Evolutionary conservation across 2,113 vertebrate genomes (phyloP).

Genomic region (Triplophysa siluroides): DNA sequence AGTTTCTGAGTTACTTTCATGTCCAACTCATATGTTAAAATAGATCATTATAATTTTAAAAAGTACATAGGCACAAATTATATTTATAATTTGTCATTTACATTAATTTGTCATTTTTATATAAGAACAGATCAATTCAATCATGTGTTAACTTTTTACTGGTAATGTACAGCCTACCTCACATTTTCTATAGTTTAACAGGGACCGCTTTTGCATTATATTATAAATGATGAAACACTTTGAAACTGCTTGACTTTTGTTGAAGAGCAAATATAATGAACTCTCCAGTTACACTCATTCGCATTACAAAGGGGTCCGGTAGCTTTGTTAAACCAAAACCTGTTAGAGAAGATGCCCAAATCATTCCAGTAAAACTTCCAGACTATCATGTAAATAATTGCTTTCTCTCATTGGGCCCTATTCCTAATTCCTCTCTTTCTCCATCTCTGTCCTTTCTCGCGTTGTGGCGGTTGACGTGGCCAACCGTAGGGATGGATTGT

Average conservation of each 20-base stretch:
- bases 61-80: too few species aligned
- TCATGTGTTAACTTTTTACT: too few species aligned
- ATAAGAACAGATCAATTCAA: too few species aligned
- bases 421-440: slow-evolving; percentile 21
- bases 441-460: slow-evolving; percentile 3
- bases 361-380: slow-evolving; percentile 38
- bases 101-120: too few species aligned
- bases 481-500: slow-evolving; percentile 11
- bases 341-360: background rate
- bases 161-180: too few species aligned
- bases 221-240: too few species aligned
- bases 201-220: too few species aligned
- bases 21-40: too few species aligned
- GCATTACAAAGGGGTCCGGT: background rate
- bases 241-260: background rate
- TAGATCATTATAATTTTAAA: too few species aligned
- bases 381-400: slow-evolving; percentile 6
- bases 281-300: background rate
- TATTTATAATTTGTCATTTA: too few species aligned
- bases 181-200: too few species aligned
- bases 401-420: slow-evolving; percentile 36
- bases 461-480: slow-evolving; percentile 33
- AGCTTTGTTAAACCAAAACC: background rate
- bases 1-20: too few species aligned
- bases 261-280: background rate